Base-by-base conservation (phyloP, 2,888 invertebrate species). In the Fabriciana adippe region DNA sequence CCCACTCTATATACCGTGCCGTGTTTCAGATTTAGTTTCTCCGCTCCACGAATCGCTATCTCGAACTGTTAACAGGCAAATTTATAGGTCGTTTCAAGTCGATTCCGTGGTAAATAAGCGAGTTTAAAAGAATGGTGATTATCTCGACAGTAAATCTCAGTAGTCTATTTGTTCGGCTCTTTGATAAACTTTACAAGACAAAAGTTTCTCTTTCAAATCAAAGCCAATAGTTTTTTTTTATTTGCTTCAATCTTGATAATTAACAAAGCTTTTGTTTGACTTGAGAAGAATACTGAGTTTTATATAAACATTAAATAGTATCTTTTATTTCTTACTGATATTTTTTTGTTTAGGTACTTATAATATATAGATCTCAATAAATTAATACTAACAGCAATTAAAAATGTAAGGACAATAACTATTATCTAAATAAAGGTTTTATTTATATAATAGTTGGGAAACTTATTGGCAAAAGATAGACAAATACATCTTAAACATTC, bases 1-100 rank as follows among this genome's bases (percentile, higher is more conserved):
- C 88, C 90, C 14, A 86, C 84, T 3, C 50, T 64, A 69, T 88
- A 90, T 0, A 48, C 66, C 6, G 81, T 87, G n/a, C 88, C 87
- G 70, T 88, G 79, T 21, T 70, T 75, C 13, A 73, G 74, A 18
- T 75, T 77, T 6, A 89, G 71, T 67, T 84, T 85, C 1, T 82
- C 81, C 56, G 85, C 86, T 13, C 88, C 87, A 5, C 85, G 81
- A 48, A 81, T 79, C 6, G 86, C 84, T 16, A 90, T 84, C 74
- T 86, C 86, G 67, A 80, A 87, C 88, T 88, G 77, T 59, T 75
- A 78, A 67, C 72, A 67, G 73, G 72, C 48, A 65, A 66, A 59
- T 56, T 64, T 70, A 64, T 61, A 60, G 53, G 50, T 55, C 62
- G 54, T 62, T 65, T 59, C 18, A 18, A 67, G 55, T 67, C 55